These are phyloP conservation scores for Theristicus caerulescens DNA, from an alignment of 2,113 vertebrate species.

Conservation along the genomic window DNA sequence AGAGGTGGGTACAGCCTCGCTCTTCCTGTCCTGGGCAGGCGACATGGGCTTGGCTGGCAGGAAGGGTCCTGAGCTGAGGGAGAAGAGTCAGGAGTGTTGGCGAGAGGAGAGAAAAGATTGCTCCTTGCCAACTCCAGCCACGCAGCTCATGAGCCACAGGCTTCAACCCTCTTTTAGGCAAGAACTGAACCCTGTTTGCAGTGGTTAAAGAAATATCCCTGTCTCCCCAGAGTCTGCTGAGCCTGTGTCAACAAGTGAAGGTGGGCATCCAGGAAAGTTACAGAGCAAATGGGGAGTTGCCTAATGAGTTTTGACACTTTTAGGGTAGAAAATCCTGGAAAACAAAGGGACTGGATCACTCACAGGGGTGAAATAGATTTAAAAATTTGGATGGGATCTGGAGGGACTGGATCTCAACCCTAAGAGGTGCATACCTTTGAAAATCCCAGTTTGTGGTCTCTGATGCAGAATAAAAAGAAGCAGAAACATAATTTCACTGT, in stretches of 20 bases:
- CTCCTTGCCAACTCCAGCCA: not conserved
- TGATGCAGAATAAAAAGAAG: not conserved
- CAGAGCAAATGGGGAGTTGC: not conserved
- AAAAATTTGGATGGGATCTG: not conserved
- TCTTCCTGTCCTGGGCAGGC: not conserved
- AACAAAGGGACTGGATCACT: not conserved
- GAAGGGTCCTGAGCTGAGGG: not conserved
- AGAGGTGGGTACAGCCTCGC: not conserved
- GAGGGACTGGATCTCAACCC: not conserved
- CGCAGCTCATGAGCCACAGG: not conserved
- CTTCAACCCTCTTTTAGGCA: not conserved
- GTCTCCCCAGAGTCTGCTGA: not conserved
- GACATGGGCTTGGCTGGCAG: not conserved
- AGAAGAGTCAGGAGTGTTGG: not conserved
- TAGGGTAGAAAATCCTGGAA: not conserved
- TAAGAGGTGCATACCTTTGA: not conserved
- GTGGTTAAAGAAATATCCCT: not conserved
- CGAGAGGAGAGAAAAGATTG: not conserved
- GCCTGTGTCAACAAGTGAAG: not conserved
- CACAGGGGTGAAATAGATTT: not conserved
- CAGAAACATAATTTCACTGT: not conserved
- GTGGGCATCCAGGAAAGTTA: not conserved
- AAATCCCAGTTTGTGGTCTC: not conserved
- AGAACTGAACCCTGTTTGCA: not conserved
- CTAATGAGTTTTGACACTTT: not conserved